Base-by-base conservation (phyloP, 2,113 vertebrate species). In the Pluvialis apricaria region DNA sequence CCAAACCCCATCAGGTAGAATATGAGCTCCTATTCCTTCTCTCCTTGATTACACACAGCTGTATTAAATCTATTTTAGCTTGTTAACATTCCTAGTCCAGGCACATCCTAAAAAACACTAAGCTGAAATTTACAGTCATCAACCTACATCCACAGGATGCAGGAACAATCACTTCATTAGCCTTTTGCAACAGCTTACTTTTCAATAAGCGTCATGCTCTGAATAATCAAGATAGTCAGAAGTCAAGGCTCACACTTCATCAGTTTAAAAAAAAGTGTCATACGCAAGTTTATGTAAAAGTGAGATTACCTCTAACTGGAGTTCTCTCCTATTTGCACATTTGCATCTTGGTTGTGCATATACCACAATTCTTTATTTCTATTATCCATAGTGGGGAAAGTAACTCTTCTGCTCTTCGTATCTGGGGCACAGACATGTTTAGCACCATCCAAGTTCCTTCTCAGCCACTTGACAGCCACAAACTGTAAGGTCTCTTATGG, bases 131-230 rank as follows among this genome's bases (percentile, higher is more conserved):
- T 62, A 65, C 31, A 92, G 61, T 64, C 83, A 88, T 94, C 83
- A 86, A 94, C 38, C 15, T 84, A 82, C 64, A 94, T 61, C 52
- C 86, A 88, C 80, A 82, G 91, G 89, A 94, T 78, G 47, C 60
- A 89, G 83, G 45, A 95, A 91, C 73, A 91, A 86, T 47, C 69
- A 86, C 86, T 82, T 90, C 89, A 89, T 75, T 78, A 61, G 83
- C 84, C 49, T 82, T 95, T 82, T 82, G 73, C 77, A 89, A 86
- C 36, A 64, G 65, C 24, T 95, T 78, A 66, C 47, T 54, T 88
- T 88, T 86, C 91, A 95, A 70, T 71, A 88, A 88, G 52, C 52
- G 89, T 94, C 77, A 91, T 69, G 70, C 32, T 57, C 86, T 54
- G 82, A 84, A 78, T 88, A 83, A 94, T 83, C 64, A 88, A 91